Base-by-base conservation (phyloP, 2,113 vertebrate species). In the Nestor notabilis region DNA sequence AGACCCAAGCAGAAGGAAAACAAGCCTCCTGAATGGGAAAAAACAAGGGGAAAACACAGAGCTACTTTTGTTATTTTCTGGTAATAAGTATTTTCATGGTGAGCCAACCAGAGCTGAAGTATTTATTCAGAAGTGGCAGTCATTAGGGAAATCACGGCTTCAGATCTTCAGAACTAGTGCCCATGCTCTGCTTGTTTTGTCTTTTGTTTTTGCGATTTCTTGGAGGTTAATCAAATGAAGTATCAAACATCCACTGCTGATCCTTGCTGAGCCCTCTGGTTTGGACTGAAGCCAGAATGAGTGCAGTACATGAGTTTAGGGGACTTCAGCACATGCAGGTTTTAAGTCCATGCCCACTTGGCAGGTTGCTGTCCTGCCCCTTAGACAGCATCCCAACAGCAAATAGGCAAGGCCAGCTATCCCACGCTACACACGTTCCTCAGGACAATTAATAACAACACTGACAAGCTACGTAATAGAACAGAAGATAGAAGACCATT, bases 401-500 rank as follows among this genome's bases (percentile, higher is more conserved):
- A 9, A 95, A 75, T 27, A 83, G 91, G 66, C 87, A 95, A 95
- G 92, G 77, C 44, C 68, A 85, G 83, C 53, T 86, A 92, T 60
- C 88, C 37, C 69, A 52, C 13, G 4, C 58, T 64, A 35, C 3
- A 0, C 25, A 17, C 76, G 72, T 90, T 93, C 92, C 70, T 71
- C n/a, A 11, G 68, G 74, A 56, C 94, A 83, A 58, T 87, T 80
- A 83, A 65, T 71, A 92, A 78, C 79, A 89, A 72, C 83, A 58
- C 88, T 96, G 86, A 95, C 72, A 91, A 96, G 84, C 92, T 90
- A 88, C 91, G 52, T 87, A 94, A 85, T 47, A 86, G 93, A 97
- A 94, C 74, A 97, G 83, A 92, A 95, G 52, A 50, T 53, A 66
- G 39, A 95, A 96, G 86, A 79, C 76, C 70, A 86, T 95, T 98